phyloP scores from a whole-genome alignment of 2,797 vertebrate species.

The Rhinella marina region DNA sequence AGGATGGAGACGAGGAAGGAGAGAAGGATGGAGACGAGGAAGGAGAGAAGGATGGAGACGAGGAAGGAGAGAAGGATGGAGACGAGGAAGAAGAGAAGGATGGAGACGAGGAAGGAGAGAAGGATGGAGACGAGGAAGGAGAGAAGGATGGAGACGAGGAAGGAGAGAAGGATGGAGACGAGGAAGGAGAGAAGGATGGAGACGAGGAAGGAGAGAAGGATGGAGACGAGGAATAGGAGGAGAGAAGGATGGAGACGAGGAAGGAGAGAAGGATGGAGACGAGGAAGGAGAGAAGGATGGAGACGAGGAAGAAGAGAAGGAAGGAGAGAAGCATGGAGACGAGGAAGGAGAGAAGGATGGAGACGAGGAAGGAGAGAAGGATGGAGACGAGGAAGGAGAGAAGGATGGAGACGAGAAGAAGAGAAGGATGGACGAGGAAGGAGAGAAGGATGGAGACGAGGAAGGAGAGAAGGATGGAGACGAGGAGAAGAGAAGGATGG shows the following conservation, averaged over 20 bases:
- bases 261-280: not conserved
- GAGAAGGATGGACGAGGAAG: constrained; percentile 63
- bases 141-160: not conserved
- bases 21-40: not conserved
- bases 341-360: accelerated
- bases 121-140: not conserved
- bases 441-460: not conserved
- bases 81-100: no score
- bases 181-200: no score
- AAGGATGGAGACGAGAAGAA: not conserved
- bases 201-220: accelerated
- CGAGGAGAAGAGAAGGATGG: not conserved
- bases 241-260: accelerated
- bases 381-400: not conserved
- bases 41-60: not conserved
- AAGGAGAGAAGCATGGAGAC: not conserved
- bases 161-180: not conserved
- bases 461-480: constrained; percentile 1
- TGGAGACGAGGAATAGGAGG: not conserved
- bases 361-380: not conserved
- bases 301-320: not conserved
- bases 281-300: not conserved
- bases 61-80: no score
- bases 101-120: not conserved
- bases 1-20: not conserved